Percentiles rank a stretch among this genome's conserved stretches.
Conservation (phyloP, 1,140 invertebrate genomes). For the Tetramorium simillimum region DNA sequence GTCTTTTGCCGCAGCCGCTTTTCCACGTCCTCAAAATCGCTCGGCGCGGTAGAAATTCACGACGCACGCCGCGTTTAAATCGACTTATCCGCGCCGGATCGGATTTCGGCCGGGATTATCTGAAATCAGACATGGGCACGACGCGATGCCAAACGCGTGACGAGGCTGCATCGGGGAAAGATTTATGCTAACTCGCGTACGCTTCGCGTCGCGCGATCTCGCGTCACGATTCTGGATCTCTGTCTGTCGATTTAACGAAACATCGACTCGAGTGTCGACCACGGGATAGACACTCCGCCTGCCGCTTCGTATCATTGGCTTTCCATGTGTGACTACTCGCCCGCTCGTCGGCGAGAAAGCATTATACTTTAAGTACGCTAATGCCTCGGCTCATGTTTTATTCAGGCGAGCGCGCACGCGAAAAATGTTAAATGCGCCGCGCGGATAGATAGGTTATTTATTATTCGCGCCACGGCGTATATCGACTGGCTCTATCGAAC, state of each 20-base stretch:
- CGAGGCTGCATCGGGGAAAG: neutral
- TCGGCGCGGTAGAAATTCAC: neutral
- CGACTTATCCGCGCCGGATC: neutral
- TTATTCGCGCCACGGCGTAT: slow-evolving; percentile 51
- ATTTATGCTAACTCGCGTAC: slow-evolving; percentile 54
- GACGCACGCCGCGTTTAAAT: neutral
- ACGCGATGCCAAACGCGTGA: neutral
- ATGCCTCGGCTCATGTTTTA: slow-evolving; percentile 56
- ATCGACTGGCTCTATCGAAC: slow-evolving; percentile 54
- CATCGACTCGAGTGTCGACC: slow-evolving; percentile 1
- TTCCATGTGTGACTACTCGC: slow-evolving; percentile 51
- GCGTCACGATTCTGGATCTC: slow-evolving; percentile 12
- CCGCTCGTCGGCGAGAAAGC: slow-evolving; percentile 54
- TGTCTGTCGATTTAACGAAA: slow-evolving; percentile 40
- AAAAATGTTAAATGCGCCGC: slow-evolving; percentile 59
- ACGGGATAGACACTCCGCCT: slow-evolving; percentile 19
- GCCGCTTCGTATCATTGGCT: slow-evolving; percentile 39
- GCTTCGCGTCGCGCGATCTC: slow-evolving; percentile 44
- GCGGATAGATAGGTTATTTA: slow-evolving; percentile 58
- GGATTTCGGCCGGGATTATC: slow-evolving; percentile 35
- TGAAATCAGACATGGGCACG: slow-evolving; percentile 19
- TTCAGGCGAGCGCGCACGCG: slow-evolving; percentile 42
- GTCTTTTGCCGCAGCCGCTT: neutral
- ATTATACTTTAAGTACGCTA: slow-evolving; percentile 62
- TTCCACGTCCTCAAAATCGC: neutral